A percentile compares a stretch with the other conserved stretches of the same genome.
Conservation (phyloP, 2,888 invertebrate genomes). For the Capitulum mitella region DNA sequence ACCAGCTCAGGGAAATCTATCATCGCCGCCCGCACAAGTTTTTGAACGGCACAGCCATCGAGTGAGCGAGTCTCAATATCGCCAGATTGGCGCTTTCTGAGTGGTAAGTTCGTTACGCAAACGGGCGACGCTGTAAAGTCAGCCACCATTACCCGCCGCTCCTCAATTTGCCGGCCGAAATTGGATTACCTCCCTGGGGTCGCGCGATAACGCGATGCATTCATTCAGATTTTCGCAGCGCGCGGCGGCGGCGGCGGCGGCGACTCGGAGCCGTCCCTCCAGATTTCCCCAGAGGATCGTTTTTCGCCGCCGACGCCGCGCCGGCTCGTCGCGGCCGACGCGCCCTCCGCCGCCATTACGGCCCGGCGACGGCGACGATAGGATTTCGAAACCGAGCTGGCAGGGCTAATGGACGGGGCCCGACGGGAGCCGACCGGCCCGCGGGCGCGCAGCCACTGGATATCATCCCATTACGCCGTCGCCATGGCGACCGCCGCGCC, state of each 20-base stretch:
- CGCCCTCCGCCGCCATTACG: not conserved
- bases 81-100: no score
- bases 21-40: no score
- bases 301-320: not conserved
- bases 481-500: not conserved
- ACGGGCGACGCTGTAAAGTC: no score
- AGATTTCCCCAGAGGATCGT: not conserved
- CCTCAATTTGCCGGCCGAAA: not conserved
- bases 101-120: no score
- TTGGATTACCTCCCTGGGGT: not conserved
- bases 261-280: no score
- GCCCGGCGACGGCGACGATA: not conserved
- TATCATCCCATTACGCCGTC: not conserved
- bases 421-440: not conserved
- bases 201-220: not conserved
- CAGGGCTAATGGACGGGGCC: not conserved
- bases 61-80: no score
- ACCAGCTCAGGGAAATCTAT: no score
- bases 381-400: not conserved
- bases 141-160: not conserved
- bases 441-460: not conserved
- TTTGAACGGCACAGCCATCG: no score
- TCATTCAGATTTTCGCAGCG: not conserved
- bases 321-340: not conserved
- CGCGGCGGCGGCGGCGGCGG: not conserved